phyloP scores from a whole-genome alignment of 1,140 invertebrate species.

The Drosophila teissieri region DNA sequence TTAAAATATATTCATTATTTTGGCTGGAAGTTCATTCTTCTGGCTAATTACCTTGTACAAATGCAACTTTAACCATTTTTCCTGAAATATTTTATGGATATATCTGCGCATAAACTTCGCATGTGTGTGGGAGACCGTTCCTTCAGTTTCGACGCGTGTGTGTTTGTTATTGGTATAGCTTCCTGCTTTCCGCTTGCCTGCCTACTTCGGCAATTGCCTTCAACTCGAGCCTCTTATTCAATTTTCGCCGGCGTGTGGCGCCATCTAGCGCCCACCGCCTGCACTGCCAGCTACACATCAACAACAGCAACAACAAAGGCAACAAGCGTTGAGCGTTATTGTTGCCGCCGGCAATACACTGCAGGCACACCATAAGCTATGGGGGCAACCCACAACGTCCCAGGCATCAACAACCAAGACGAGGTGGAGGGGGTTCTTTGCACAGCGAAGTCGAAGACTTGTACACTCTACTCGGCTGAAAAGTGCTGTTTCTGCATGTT shows the following conservation, averaged over 20 bases:
- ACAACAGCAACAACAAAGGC: conserved; percentile 46
- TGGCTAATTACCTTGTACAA: neutral
- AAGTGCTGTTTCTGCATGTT: too few species aligned
- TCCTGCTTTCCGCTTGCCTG: conserved; percentile 64
- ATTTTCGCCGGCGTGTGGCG: conserved; percentile 77
- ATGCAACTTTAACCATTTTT: neutral
- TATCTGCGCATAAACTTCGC: neutral
- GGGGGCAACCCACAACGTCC: conserved; percentile 52
- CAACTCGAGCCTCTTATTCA: conserved; percentile 70
- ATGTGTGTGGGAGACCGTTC: conserved; percentile 34
- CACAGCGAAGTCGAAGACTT: conserved; percentile 17
- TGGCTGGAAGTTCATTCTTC: neutral
- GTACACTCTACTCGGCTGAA: conserved; percentile 8
- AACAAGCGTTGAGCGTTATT: conserved; percentile 56
- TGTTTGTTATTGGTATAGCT: conserved; percentile 68
- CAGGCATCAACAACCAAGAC: conserved; percentile 21
- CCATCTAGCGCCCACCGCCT: conserved; percentile 69
- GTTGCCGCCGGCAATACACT: conserved; percentile 65
- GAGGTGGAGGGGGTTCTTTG: neutral
- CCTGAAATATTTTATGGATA: neutral
- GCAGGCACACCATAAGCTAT: conserved; percentile 75
- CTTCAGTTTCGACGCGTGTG: conserved; percentile 31
- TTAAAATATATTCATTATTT: too few species aligned
- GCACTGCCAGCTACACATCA: conserved; percentile 30
- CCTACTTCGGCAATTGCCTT: conserved; percentile 55